These are phyloP conservation scores for Brachionus rubens DNA, from an alignment of 1,140 invertebrate genomes.

Conservation along the genomic window DNA sequence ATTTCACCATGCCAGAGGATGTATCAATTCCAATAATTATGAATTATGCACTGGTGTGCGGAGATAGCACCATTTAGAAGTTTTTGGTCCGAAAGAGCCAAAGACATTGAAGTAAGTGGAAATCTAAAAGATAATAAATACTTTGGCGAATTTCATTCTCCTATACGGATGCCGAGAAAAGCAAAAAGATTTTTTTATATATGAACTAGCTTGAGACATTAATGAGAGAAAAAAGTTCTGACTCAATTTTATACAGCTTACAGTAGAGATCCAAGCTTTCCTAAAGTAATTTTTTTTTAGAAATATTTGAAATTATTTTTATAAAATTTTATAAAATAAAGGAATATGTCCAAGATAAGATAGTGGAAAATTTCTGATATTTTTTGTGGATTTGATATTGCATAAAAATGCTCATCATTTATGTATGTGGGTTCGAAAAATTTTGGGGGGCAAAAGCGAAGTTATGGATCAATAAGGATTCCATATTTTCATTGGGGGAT, in stretches of 20 bases:
- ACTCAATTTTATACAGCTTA: constrained; percentile 77
- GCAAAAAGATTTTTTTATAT: constrained; percentile 76
- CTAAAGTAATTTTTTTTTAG: constrained; percentile 50
- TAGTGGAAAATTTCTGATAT: constrained; percentile 80
- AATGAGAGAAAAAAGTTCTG: constrained; percentile 70
- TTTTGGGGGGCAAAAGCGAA: constrained; percentile 96
- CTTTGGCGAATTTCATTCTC: constrained; percentile 75
- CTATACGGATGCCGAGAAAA: constrained; percentile 85
- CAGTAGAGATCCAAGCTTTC: constrained; percentile 74
- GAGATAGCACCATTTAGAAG: constrained; percentile 45
- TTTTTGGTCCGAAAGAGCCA: not conserved
- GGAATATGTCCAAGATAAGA: constrained; percentile 88
- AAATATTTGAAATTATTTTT: not conserved
- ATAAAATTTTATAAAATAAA: constrained; percentile 54
- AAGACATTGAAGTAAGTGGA: not conserved
- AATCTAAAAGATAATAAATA: constrained; percentile 31
- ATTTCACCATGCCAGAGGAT: constrained; percentile 24
- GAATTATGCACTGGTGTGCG: constrained; percentile 16
- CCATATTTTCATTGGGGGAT: not conserved
- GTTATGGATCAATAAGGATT: constrained; percentile 79
- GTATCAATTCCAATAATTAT: constrained; percentile 24
- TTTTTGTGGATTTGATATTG: constrained; percentile 87
- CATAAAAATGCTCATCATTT: constrained; percentile 89
- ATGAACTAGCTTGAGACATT: constrained; percentile 76
- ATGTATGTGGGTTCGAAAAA: constrained; percentile 96